Evolutionary conservation across 1,140 invertebrate genomes (phyloP), one percentile per base, ranked within the genome.

Genomic region (Eumeta japonica): DNA sequence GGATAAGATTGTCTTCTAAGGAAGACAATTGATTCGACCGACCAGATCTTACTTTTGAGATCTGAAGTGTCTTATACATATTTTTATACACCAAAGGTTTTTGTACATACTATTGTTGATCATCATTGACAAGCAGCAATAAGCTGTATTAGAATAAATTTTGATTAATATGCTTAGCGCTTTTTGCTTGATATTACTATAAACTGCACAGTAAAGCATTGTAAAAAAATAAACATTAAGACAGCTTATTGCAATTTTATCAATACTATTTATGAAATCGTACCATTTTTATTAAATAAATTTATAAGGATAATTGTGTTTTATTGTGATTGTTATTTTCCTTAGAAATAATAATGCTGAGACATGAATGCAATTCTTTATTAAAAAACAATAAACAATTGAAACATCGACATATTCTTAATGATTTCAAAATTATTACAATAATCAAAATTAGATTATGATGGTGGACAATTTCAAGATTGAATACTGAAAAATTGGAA

Each of bases 1-100:
- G 54, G 58, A 52, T 47, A 65, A 64, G 65, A 63, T 74, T 66
- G 58, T 57, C 55, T 5, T n/a, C n/a, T n/a, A 37, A 44, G 48
- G 42, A 32, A 55, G 55, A 58, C 53, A 70, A 64, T 72, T 65
- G 56, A 66, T 71, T 61, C 70, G 70, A 74, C 62, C 70, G 70
- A 74, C 70, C 70, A 72, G 70, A 59, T 68, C 65, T 72, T 56
- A 30, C 39, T 48, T 39, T 44, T 24, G 57, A 66, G 70, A 56
- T 65, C 70, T 71, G 70, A 74, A 64, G 66, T 53, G 58, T 59
- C 62, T 61, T 59, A 28, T 58, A 64, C 51, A 61, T 62, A 59
- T 62, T 59, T 55, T 56, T 60, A 48, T 65, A 65, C 58, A 70
- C 52, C 57, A 74, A 70, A 65, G 57, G 58, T 54, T 67, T 59